Conservation (phyloP, 1,140 invertebrate genomes). For the Druon quercuslanigerum region DNA sequence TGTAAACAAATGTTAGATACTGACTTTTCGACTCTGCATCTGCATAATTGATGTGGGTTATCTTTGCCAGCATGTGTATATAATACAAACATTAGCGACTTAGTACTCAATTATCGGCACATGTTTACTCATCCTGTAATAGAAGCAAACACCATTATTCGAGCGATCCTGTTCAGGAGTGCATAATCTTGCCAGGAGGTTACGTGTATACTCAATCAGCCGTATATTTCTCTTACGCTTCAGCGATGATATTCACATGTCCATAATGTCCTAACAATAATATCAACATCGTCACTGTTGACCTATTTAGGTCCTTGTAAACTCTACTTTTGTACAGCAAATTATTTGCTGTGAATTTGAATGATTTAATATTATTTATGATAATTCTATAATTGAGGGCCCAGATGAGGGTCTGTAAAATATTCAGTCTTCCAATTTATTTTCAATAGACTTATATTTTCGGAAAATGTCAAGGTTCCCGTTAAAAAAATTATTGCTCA, state of each 20-base stretch:
- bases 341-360: too few species aligned
- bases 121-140: slow-evolving; percentile 19
- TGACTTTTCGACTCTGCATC: not conserved
- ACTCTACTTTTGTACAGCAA: not conserved
- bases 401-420: too few species aligned
- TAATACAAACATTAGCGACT: slow-evolving; percentile 24
- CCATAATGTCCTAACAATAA: slow-evolving; percentile 6
- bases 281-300: not conserved
- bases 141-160: slow-evolving; percentile 18
- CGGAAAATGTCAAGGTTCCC: too few species aligned
- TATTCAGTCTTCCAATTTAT: too few species aligned
- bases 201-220: slow-evolving; percentile 22
- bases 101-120: slow-evolving; percentile 11
- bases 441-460: too few species aligned
- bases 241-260: slow-evolving; percentile 7
- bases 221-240: slow-evolving; percentile 17
- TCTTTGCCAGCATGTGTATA: not conserved
- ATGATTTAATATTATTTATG: too few species aligned
- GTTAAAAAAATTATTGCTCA: too few species aligned
- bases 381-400: too few species aligned
- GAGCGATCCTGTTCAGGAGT: slow-evolving; percentile 10
- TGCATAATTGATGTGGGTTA: not conserved
- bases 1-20: too few species aligned
- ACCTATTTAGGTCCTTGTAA: not conserved
- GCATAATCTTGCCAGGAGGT: slow-evolving; percentile 24